A percentile compares a stretch with the other conserved stretches of the same genome.
These are phyloP conservation scores for Antitype chi DNA, from an alignment of 2,888 invertebrate genomes.

Conservation along the genomic window DNA sequence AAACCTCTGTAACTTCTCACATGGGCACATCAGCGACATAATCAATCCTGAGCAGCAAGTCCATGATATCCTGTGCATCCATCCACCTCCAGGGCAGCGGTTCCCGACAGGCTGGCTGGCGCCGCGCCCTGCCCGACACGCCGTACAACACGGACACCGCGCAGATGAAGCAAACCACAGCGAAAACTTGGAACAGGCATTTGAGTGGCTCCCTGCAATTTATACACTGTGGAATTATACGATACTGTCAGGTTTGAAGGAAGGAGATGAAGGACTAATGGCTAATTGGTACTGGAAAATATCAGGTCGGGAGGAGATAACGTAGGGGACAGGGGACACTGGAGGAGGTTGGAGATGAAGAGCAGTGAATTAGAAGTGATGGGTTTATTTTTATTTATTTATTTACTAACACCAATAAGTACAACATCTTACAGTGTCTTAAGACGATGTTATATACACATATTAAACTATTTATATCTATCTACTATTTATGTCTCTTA, in stretches of 20 bases:
- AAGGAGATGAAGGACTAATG: neutral
- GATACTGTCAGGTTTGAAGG: conserved; percentile 50
- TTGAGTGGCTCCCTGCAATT: conserved; percentile 85
- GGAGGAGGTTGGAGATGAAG: neutral
- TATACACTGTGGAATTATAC: conserved; percentile 77
- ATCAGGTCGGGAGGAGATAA: too few species aligned
- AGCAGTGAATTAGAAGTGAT: neutral
- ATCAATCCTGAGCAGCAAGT: conserved; percentile 82
- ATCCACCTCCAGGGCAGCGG: conserved; percentile 84
- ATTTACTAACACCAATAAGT: too few species aligned
- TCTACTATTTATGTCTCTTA: too few species aligned
- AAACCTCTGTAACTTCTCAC: conserved; percentile 67
- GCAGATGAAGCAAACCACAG: conserved; percentile 82
- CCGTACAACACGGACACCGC: conserved; percentile 80
- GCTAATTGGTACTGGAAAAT: neutral
- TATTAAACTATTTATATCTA: too few species aligned
- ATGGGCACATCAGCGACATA: conserved; percentile 87
- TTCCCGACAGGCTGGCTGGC: conserved; percentile 60
- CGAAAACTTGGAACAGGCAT: conserved; percentile 85
- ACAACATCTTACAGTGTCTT: too few species aligned
- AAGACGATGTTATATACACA: too few species aligned
- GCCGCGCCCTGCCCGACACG: conserved; percentile 67
- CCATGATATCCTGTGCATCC: conserved; percentile 82
- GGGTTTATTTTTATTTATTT: too few species aligned
- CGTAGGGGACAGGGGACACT: too few species aligned